Percentiles rank a stretch among this genome's conserved stretches.
Evolutionary conservation across 1,140 invertebrate species (phyloP).

Genomic region (Diachasmimorpha longicaudata): DNA sequence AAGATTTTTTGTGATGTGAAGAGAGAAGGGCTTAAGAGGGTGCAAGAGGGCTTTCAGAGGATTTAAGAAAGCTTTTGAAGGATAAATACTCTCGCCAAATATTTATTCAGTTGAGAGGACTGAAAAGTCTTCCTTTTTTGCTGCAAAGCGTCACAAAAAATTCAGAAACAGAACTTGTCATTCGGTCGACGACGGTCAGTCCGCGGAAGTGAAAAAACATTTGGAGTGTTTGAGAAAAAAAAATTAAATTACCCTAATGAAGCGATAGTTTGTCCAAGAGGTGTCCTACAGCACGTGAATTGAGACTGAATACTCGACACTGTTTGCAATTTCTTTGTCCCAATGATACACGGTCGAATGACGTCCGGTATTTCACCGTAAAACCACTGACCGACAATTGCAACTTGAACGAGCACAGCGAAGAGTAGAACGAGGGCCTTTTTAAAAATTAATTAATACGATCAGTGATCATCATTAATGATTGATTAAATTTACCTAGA

Average conservation of each 20-base stretch:
- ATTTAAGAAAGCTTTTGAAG: too few relatives aligned
- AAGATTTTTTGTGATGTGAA: conserved; percentile 7
- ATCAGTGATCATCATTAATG: background rate
- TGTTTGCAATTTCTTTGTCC: conserved; percentile 33
- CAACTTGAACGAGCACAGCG: conserved; percentile 86
- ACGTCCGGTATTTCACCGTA: conserved; percentile 72
- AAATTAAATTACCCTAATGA: conserved; percentile 51
- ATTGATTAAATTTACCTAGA: background rate
- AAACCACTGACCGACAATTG: conserved; percentile 87
- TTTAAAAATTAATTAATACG: conserved; percentile 31
- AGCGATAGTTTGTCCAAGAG: conserved; percentile 55
- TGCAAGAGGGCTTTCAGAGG: too few relatives aligned
- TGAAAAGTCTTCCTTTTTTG: background rate
- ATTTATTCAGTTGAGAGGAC: too few relatives aligned
- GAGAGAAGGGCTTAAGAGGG: too few relatives aligned
- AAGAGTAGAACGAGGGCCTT: conserved; percentile 86
- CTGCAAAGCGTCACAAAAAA: too few relatives aligned
- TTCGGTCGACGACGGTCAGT: too few relatives aligned
- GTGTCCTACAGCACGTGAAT: conserved; percentile 50
- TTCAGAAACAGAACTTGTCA: too few relatives aligned
- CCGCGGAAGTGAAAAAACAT: too few relatives aligned
- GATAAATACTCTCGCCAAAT: too few relatives aligned
- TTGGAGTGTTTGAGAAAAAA: background rate
- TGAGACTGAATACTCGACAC: background rate
- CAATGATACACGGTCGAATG: conserved; percentile 60